Percentiles rank a stretch among this genome's conserved stretches.
Conservation (phyloP, 2,888 invertebrate genomes). For the Vesta saturnalis region DNA sequence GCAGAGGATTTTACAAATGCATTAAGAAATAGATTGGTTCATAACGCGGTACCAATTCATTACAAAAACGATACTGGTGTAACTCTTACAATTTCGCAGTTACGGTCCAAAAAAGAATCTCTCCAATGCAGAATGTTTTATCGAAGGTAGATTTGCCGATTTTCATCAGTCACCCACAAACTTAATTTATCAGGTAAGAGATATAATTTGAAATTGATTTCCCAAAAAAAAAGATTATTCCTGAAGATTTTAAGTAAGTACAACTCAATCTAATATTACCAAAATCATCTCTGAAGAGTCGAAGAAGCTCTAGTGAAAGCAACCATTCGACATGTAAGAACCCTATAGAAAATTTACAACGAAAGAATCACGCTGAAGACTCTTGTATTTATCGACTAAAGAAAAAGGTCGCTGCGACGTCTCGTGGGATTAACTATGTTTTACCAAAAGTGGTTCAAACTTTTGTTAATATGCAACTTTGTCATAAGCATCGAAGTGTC, state of each 20-base stretch:
- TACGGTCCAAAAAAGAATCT: neutral
- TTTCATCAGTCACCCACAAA: neutral
- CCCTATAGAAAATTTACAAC: neutral
- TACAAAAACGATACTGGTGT: neutral
- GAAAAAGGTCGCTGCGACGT: neutral
- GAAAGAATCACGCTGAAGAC: neutral
- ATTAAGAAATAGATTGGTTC: neutral
- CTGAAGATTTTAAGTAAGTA: neutral
- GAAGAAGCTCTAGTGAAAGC: neutral
- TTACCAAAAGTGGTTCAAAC: neutral
- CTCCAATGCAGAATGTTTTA: neutral
- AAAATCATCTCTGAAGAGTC: neutral
- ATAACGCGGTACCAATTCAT: conserved; percentile 1
- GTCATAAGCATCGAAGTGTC: neutral
- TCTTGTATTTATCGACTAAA: neutral
- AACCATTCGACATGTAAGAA: neutral
- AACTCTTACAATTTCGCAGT: neutral
- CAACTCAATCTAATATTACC: neutral
- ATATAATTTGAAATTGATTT: neutral
- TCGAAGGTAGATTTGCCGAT: neutral
- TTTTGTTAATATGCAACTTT: neutral
- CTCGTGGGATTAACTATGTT: neutral
- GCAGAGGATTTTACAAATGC: conserved; percentile 4
- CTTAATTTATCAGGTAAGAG: neutral
- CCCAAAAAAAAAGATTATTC: neutral